phyloP scores from a whole-genome alignment of 1,140 invertebrate genomes.

The Acromyrmex charruanus region DNA sequence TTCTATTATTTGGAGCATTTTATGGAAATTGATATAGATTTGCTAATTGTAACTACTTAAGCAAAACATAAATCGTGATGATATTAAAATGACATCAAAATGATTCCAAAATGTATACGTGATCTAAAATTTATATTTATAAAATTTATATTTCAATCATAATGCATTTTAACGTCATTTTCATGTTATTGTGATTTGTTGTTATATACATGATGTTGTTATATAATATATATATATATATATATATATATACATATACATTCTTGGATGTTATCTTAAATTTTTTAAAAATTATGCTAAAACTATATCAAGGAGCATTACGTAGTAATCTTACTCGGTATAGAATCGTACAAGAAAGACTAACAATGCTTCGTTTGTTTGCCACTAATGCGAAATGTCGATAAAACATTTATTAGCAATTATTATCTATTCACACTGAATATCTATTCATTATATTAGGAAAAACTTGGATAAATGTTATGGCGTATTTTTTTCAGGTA shows the following conservation, averaged over 20 bases:
- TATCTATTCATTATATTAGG: background rate
- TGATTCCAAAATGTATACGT: too few relatives aligned
- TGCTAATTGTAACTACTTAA: background rate
- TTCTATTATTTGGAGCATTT: background rate
- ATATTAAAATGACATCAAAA: too few relatives aligned
- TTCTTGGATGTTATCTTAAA: background rate
- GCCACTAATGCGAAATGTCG: too few relatives aligned
- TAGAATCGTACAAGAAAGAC: background rate
- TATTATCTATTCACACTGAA: background rate
- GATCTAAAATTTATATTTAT: too few relatives aligned
- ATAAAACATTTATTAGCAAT: background rate
- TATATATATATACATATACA: too few relatives aligned
- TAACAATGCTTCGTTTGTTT: background rate
- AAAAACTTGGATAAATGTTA: background rate
- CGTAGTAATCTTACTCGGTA: background rate
- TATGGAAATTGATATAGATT: background rate
- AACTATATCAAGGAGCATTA: background rate
- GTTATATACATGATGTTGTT: too few relatives aligned
- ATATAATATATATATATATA: too few relatives aligned
- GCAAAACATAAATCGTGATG: too few relatives aligned
- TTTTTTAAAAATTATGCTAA: background rate
- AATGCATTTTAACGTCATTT: too few relatives aligned
- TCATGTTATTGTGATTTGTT: too few relatives aligned
- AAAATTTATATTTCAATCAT: too few relatives aligned
- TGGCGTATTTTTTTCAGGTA: slow-evolving; percentile 45